A percentile compares a stretch with the other conserved stretches of the same genome.
phyloP scores from a whole-genome alignment of 2,888 invertebrate genomes.

The Hemaris fuciformis region DNA sequence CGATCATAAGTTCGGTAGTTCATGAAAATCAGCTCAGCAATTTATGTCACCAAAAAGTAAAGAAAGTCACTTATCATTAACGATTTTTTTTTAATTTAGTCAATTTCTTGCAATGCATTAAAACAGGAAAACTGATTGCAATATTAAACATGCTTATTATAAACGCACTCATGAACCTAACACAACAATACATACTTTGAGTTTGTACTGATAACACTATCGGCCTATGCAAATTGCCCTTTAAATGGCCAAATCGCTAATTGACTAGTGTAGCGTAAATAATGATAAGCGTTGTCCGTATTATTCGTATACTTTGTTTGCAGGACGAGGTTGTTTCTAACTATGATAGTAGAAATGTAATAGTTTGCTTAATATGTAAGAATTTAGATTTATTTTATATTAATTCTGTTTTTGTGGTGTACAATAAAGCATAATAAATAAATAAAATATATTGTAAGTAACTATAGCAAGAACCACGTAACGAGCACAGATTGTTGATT shows the following conservation, averaged over 20 bases:
- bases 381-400: no score
- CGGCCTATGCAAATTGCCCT: slow-evolving; percentile 70
- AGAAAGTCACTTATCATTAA: background rate
- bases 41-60: no score
- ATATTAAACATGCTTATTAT: background rate
- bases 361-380: background rate
- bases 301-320: slow-evolving; percentile 13
- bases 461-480: no score
- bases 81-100: background rate
- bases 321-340: slow-evolving; percentile 13
- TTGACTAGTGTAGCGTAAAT: slow-evolving; percentile 30
- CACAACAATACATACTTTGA: slow-evolving; percentile 53
- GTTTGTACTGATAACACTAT: slow-evolving; percentile 67
- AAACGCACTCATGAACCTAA: slow-evolving; percentile 44
- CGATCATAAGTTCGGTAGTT: no score
- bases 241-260: slow-evolving; percentile 68
- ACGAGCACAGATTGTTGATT: no score
- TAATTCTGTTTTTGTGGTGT: no score
- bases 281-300: slow-evolving; percentile 14
- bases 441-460: no score
- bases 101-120: slow-evolving; percentile 14
- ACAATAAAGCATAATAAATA: no score
- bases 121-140: slow-evolving; percentile 2
- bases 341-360: background rate
- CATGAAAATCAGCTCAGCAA: no score